Conservation (phyloP, 2,888 invertebrate genomes). For the Pammene aurita region DNA sequence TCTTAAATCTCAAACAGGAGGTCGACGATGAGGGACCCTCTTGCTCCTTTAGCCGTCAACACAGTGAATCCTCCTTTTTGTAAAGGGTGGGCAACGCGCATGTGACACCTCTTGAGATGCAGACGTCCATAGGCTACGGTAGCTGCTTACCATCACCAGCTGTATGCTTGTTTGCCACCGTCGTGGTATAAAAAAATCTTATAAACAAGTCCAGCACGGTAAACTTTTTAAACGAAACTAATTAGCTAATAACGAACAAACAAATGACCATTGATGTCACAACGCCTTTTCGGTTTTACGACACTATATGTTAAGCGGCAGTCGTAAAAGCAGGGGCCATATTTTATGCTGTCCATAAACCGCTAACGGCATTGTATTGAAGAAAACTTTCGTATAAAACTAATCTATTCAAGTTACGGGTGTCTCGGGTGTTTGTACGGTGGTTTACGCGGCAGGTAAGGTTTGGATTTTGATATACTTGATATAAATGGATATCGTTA, state of each 20-base stretch:
- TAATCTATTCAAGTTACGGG: constrained; percentile 59
- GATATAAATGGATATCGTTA: not conserved
- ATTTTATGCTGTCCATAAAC: constrained; percentile 76
- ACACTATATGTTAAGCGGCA: constrained; percentile 75
- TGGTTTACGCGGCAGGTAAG: constrained; percentile 10
- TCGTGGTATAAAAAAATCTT: too few relatives aligned
- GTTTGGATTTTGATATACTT: not conserved
- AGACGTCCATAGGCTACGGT: too few relatives aligned
- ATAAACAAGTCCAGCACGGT: too few relatives aligned
- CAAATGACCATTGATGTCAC: constrained; percentile 65
- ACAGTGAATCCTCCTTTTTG: too few relatives aligned
- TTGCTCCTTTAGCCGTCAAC: too few relatives aligned
- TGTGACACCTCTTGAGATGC: too few relatives aligned
- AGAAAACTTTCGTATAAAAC: constrained; percentile 61
- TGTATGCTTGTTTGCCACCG: too few relatives aligned
- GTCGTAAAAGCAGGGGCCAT: constrained; percentile 73
- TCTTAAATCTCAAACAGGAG: too few relatives aligned
- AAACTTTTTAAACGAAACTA: constrained; percentile 44
- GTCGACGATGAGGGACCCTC: too few relatives aligned
- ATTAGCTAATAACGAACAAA: constrained; percentile 68
- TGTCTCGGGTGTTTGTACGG: constrained; percentile 2
- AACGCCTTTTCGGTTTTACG: constrained; percentile 70
- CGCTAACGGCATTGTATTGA: constrained; percentile 58
- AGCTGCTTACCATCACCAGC: too few relatives aligned
- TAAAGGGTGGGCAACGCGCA: too few relatives aligned